Base-by-base conservation (phyloP, 2,888 invertebrate species). In the Ditula angustiorana region DNA sequence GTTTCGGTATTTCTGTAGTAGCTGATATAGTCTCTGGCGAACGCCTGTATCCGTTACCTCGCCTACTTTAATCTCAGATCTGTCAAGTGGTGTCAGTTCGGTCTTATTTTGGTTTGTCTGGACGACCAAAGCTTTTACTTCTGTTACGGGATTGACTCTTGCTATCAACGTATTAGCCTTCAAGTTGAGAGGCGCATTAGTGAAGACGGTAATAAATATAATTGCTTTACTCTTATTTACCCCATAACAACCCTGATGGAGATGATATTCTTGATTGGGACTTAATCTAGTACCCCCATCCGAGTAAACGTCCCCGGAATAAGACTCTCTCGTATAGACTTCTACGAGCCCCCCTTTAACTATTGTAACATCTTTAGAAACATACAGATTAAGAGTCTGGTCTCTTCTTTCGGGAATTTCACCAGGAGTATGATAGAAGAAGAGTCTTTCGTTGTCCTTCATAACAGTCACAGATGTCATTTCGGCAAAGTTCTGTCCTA, bases 401-500 rank as follows among this genome's bases (percentile, higher is more conserved):
- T 47, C 26, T 2, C 11, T 3, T 13, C 13, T 26, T 7, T 5
- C 10, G 23, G 11, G 19, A 21, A 24, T 4, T 5, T 10, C 16
- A 19, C 53, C 11, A 44, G 44, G 63, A 26, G 35, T 62, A 5
- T 24, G 28, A 41, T 57, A 63, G n/a, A 63, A 57, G 13, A 33
- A 23, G 2, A 62, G 21, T 8, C n/a, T 56, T 21, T 50, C 30
- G 7, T 21, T 56, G 44, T 69, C 62, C 35, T 69, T 69, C 8
- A 63, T 23, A 2, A 67, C 67, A 2, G 55, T 65, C 0, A 67
- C 58, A 28, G 35, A 52, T 1, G 63, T 53, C 7, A 63, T 19
- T 47, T 67, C 69, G 0, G 69, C 67, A 56, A 69, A 67, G 35
- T 66, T 52, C 59, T 69, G 69, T 3, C 69, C 69, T 13, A 69